These are phyloP conservation scores for Neolamprologus falcicula DNA, from an alignment of 2,113 vertebrate genomes.

Conservation along the genomic window DNA sequence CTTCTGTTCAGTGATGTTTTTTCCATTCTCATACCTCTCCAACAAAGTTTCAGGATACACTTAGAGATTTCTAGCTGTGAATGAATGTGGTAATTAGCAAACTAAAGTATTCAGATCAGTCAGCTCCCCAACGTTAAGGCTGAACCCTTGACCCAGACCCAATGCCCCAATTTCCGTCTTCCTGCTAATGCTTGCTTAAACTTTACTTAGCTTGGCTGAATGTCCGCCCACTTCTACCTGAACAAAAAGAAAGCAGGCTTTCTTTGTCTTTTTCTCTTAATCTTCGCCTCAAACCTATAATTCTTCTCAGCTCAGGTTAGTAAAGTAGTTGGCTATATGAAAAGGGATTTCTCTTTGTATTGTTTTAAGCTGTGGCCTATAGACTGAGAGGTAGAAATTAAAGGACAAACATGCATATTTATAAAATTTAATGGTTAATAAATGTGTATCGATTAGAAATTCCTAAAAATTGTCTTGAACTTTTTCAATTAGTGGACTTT, in stretches of 20 bases:
- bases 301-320: neutral
- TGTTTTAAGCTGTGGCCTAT: neutral
- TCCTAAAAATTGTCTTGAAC: neutral
- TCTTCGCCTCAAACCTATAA: neutral
- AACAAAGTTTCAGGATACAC: neutral
- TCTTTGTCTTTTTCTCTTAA: neutral
- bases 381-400: neutral
- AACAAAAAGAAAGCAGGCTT: neutral
- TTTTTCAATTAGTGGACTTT: neutral
- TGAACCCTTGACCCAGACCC: constrained; percentile 60
- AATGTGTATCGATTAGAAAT: neutral
- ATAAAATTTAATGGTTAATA: neutral
- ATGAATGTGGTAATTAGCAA: constrained; percentile 4
- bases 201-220: neutral
- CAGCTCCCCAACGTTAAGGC: constrained; percentile 28
- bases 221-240: neutral
- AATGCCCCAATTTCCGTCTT: constrained; percentile 5
- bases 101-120: constrained; percentile 32
- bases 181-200: neutral
- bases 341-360: neutral
- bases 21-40: constrained; percentile 30
- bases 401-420: neutral
- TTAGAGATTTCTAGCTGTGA: neutral
- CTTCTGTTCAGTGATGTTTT: constrained; percentile 21
- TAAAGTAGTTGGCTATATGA: neutral